phyloP scores from a whole-genome alignment of 2,797 vertebrate genomes.

The Pipistrellus nathusii region DNA sequence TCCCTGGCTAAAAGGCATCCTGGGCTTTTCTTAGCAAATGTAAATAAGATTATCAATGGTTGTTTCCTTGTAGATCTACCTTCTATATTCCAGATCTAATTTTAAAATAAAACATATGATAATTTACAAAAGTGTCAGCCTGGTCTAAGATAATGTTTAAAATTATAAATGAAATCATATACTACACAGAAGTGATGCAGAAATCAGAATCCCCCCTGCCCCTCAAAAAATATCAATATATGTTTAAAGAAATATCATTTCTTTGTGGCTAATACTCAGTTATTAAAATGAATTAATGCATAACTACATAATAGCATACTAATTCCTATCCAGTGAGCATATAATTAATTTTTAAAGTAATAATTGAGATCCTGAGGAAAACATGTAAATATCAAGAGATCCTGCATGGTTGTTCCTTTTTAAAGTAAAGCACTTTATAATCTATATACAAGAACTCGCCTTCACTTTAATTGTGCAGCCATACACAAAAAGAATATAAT shows the following conservation, averaged over 20 bases:
- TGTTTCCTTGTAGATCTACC: background rate
- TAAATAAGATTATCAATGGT: background rate
- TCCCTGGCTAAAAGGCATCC: background rate
- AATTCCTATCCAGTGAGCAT: slow-evolving; percentile 47
- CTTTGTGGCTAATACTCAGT: slow-evolving; percentile 55
- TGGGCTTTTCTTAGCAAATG: background rate
- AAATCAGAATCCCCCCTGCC: slow-evolving; percentile 6
- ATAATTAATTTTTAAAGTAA: slow-evolving; percentile 66
- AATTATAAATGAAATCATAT: slow-evolving; percentile 68
- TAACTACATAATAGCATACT: slow-evolving; percentile 17
- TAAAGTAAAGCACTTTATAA: slow-evolving; percentile 26
- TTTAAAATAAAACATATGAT: slow-evolving; percentile 37
- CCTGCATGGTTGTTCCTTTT: background rate
- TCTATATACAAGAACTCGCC: background rate
- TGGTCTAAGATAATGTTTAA: slow-evolving; percentile 35
- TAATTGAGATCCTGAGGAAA: slow-evolving; percentile 42
- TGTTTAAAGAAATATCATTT: slow-evolving; percentile 68
- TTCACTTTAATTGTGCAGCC: background rate
- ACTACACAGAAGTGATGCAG: slow-evolving; percentile 41
- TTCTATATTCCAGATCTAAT: slow-evolving; percentile 33
- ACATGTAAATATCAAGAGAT: slow-evolving; percentile 53
- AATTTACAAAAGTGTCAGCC: background rate
- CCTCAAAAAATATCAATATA: slow-evolving; percentile 55
- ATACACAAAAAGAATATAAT: background rate
- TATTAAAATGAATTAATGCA: slow-evolving; percentile 70